Evolutionary conservation across 2,888 invertebrate genomes (phyloP), one percentile per base, ranked within the genome.

Genomic region (Thumatha senex): DNA sequence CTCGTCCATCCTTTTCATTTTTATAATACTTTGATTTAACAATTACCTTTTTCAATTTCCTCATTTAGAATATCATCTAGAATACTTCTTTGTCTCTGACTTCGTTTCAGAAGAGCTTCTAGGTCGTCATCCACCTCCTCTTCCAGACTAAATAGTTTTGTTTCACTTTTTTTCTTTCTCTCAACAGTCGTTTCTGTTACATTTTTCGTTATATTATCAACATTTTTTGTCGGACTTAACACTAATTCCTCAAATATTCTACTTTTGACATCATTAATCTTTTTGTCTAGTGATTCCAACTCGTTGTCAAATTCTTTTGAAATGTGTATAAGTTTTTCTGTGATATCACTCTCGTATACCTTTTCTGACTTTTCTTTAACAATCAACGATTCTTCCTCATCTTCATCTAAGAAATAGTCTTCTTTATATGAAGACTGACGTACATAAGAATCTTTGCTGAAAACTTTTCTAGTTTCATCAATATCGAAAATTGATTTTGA

Each of bases 61-160:
- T 93, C 91, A 74, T 92, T 93, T 54, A 94, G 86, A 67, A 95
- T 94, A 82, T 95, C 95, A 65, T 94, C 94, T 70, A 95, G 90
- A 70, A 94, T 93, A 82, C 94, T 95, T 79, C 95, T 92, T 80
- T 95, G 95, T 70, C 92, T 93, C 78, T 94, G 93, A 62, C 95
- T 94, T 70, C 94, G 92, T 78, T 86, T 92, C 42, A 95, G 85
- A 51, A 95, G 86, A 53, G 92, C 93, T 78, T 94, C 94, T 67
- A 95, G 81, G 63, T 93, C 93, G 48, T 93, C 93, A 70, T 94
- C 94, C 12, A 86, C 88, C 50, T 93, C 93, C 52, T 93, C 93
- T 52, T 86, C 87, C 10, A 91, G 83, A 57, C 74, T 81, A 60
- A 79, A 79, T 46, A 86, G 67, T 65, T 79, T 88, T 36, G 67